Evolutionary conservation across 2,113 vertebrate genomes (phyloP), one percentile per base, ranked within the genome.

Genomic region (Pheucticus melanocephalus): DNA sequence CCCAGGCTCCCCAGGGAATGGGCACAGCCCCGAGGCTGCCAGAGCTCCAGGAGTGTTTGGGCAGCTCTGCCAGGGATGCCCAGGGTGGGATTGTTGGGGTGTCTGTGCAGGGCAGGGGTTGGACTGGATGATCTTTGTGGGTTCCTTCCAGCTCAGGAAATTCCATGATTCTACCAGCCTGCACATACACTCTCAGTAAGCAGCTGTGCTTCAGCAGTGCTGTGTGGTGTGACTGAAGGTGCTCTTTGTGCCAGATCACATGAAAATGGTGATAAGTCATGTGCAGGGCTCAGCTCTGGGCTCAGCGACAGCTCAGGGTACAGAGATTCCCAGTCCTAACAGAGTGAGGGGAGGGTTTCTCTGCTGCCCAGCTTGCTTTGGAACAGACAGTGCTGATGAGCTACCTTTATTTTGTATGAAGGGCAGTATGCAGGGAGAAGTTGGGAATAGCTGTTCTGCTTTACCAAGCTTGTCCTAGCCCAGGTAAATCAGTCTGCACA

Each of bases 31-130:
- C 1, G 0, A 48, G 59, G 59, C 69, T 84, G 40, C 23, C 70
- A 57, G 50, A 48, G 50, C 70, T 57, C 24, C 35, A 30, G 51
- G 42, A 50, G 35, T 0, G 1, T 25, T 75, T 57, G 35, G 51
- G 23, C 35, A 85, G 0, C 0, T 0, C 42, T 48, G 3, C 2
- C 35, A 11, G 25, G 35, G 45, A 6, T 42, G 31, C 35, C 0
- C 70, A 65, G 42, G 44, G 21, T 65, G 51, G 42, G 30, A 7
- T 48, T 56, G 23, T 16, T 57, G 60, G 40, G 15, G 20, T 7
- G 16, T 57, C 60, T 48, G 50, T 20, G 82, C 35, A 40, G 23
- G 42, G 20, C 17, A 11, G 20, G 28, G 3, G 5, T 7, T 65
- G 50, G 30, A 13, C 50, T 65, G 50, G 40, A 16, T n/a, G 60